phyloP scores from a whole-genome alignment of 2,888 invertebrate species.

The Scaptomyza reducta region DNA sequence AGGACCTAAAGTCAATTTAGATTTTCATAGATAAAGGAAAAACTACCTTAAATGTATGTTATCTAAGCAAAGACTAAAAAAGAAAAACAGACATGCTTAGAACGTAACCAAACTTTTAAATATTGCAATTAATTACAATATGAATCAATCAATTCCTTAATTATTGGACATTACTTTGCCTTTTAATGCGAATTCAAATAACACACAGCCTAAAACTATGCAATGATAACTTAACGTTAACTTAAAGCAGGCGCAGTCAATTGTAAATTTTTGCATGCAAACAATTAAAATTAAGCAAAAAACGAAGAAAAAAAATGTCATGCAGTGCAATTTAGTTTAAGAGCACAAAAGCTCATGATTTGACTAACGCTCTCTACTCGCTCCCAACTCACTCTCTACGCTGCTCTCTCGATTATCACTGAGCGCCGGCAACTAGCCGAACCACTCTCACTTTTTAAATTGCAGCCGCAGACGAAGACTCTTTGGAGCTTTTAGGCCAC shows the following conservation, averaged over 20 bases:
- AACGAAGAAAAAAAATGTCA: conserved; percentile 28
- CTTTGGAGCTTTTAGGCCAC: conserved; percentile 39
- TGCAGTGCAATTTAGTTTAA: conserved; percentile 35
- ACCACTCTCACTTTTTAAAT: conserved; percentile 64
- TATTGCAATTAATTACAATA: not conserved
- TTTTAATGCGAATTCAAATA: not conserved
- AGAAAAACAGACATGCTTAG: no score
- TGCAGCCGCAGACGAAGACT: conserved; percentile 29
- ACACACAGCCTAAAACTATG: conserved; percentile 69
- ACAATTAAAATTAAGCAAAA: conserved; percentile 70
- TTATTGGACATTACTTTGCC: not conserved
- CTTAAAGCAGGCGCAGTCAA: conserved; percentile 17
- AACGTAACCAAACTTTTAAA: no score
- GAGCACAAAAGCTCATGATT: conserved; percentile 52
- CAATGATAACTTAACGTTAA: conserved; percentile 25
- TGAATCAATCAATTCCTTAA: not conserved
- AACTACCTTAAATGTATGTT: no score
- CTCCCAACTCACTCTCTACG: not conserved
- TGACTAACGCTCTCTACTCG: not conserved
- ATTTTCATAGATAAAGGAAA: no score
- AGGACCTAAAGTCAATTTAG: not conserved
- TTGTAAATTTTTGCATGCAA: conserved; percentile 70
- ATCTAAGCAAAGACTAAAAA: no score
- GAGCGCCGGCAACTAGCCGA: conserved; percentile 19
- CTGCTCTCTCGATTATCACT: not conserved